Conservation (phyloP, 2,888 invertebrate species). For the Plebejus anna region DNA sequence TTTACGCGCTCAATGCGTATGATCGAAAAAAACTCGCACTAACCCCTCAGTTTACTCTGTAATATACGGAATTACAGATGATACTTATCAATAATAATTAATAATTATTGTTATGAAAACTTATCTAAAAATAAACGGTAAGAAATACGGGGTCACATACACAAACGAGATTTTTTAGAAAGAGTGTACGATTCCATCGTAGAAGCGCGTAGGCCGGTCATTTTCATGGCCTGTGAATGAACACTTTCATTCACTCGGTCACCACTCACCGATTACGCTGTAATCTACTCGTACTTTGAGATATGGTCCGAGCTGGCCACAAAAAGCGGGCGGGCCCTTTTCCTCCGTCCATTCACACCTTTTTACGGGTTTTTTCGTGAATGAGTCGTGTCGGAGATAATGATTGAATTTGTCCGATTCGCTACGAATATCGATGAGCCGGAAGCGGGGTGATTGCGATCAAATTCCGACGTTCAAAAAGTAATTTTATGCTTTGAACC, state of each 20-base stretch:
- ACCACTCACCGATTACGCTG: conserved; percentile 57
- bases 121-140: no score
- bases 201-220: conserved; percentile 30
- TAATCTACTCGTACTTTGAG: conserved; percentile 57
- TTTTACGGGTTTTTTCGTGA: conserved; percentile 74
- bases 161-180: neutral
- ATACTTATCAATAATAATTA: no score
- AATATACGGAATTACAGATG: no score
- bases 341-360: conserved; percentile 77
- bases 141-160: no score
- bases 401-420: conserved; percentile 79
- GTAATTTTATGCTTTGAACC: conserved; percentile 76
- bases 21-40: no score
- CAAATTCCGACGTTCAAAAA: conserved; percentile 70
- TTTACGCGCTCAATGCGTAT: no score
- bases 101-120: no score
- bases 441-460: conserved; percentile 76
- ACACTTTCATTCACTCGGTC: conserved; percentile 73
- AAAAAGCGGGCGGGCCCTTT: conserved; percentile 57
- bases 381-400: conserved; percentile 79
- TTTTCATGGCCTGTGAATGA: conserved; percentile 55
- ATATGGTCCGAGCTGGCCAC: conserved; percentile 43
- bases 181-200: neutral
- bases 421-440: conserved; percentile 79
- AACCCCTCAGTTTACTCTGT: no score